Conservation (phyloP, 2,888 invertebrate species). For the Pycnomerus fuliginosus region DNA sequence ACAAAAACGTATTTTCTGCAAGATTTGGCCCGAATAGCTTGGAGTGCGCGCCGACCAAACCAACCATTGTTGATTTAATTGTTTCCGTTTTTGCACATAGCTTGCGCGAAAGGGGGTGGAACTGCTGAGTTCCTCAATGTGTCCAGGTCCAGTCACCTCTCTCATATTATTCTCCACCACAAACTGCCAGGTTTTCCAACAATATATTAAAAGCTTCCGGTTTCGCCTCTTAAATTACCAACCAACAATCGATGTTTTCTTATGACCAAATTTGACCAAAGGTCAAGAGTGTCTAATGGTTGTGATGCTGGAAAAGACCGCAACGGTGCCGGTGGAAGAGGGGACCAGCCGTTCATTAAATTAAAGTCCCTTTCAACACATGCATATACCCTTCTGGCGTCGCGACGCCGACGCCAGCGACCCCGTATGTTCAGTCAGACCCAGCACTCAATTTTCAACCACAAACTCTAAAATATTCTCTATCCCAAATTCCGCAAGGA, state of each 20-base stretch:
- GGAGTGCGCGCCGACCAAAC: constrained; percentile 52
- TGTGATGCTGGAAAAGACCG: constrained; percentile 2
- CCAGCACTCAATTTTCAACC: no score
- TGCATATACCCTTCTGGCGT: constrained; percentile 37
- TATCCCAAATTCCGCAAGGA: no score
- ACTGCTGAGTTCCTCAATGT: constrained; percentile 40
- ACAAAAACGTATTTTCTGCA: constrained; percentile 54
- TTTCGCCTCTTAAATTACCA: constrained; percentile 15
- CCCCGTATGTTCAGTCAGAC: constrained; percentile 28
- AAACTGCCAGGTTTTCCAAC: constrained; percentile 37
- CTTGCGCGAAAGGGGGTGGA: constrained; percentile 45
- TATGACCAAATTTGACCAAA: constrained; percentile 14
- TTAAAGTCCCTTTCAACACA: constrained; percentile 40
- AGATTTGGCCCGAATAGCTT: constrained; percentile 53
- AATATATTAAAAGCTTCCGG: constrained; percentile 36
- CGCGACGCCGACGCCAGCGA: no score
- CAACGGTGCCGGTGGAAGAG: constrained; percentile 9
- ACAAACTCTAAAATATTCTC: no score
- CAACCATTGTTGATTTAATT: constrained; percentile 56
- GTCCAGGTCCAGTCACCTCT: constrained; percentile 9
- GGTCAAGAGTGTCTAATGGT: constrained; percentile 16
- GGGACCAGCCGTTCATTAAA: constrained; percentile 25
- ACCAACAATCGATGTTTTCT: constrained; percentile 20
- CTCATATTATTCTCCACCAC: constrained; percentile 30
- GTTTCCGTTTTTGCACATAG: constrained; percentile 54